A percentile compares a stretch with the other conserved stretches of the same genome.
These are phyloP conservation scores for Drosophila sordidapex DNA, from an alignment of 2,888 invertebrate genomes.

Conservation along the genomic window DNA sequence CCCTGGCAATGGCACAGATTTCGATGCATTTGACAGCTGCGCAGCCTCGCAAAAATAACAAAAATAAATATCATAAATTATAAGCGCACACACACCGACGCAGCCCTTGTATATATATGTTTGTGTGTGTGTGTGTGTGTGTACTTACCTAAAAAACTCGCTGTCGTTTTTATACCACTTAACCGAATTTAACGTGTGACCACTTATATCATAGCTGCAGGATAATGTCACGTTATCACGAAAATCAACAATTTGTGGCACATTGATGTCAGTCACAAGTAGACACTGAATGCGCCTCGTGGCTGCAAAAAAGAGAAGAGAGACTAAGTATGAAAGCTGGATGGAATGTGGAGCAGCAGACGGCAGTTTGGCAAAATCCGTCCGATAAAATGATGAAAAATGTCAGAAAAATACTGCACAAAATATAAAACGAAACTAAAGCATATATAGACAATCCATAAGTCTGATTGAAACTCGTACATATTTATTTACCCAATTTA, in stretches of 20 bases:
- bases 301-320: constrained; percentile 50
- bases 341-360: not conserved
- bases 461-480: constrained; percentile 15
- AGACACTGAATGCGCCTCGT: constrained; percentile 74
- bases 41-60: constrained; percentile 50
- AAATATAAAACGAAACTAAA: constrained; percentile 36
- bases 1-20: constrained; percentile 59
- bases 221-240: constrained; percentile 85
- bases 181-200: constrained; percentile 85
- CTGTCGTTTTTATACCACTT: constrained; percentile 86
- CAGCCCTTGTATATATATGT: not conserved
- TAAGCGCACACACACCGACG: constrained; percentile 35
- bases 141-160: constrained; percentile 86
- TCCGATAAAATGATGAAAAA: constrained; percentile 75
- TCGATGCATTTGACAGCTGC: constrained; percentile 70
- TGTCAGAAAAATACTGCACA: constrained; percentile 57
- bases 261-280: constrained; percentile 84
- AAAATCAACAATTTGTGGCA: constrained; percentile 85
- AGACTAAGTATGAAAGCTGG: constrained; percentile 8
- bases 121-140: not conserved
- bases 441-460: not conserved
- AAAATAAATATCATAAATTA: constrained; percentile 74
- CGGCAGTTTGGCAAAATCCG: constrained; percentile 46
- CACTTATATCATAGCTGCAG: constrained; percentile 85
- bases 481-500: constrained; percentile 13